Evolutionary conservation across 2,797 vertebrate species (phyloP).

Genomic region (Cottoperca gobio): DNA sequence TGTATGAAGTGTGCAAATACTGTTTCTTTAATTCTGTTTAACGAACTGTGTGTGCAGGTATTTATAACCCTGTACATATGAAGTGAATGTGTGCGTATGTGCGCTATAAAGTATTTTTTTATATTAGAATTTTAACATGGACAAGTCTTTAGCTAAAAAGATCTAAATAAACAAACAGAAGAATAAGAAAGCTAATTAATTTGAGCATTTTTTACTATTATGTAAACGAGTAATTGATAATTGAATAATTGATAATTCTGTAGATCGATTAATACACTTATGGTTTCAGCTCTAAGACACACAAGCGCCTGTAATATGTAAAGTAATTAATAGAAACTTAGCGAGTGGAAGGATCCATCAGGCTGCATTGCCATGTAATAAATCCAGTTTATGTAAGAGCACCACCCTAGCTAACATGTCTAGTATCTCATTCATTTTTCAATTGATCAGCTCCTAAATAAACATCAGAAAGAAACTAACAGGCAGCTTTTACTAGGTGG

Average conservation of each 20-base stretch:
- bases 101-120: not conserved
- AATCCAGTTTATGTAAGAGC: slow-evolving; percentile 56
- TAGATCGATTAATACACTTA: not conserved
- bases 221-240: not conserved
- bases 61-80: not conserved
- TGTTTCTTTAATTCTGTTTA: no score
- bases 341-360: not conserved
- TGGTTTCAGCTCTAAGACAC: not conserved
- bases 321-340: not conserved
- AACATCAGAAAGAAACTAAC: not conserved
- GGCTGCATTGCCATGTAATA: slow-evolving; percentile 15
- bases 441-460: not conserved
- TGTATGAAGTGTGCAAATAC: not conserved
- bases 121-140: not conserved
- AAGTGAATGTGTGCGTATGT: not conserved
- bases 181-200: not conserved
- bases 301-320: not conserved
- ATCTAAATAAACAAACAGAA: not conserved
- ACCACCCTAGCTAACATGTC: not conserved
- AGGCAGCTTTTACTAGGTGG: not conserved
- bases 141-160: not conserved
- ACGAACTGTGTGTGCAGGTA: not conserved
- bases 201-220: not conserved
- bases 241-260: not conserved
- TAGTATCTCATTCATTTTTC: not conserved